Evolutionary conservation across 1,140 invertebrate genomes (phyloP), one percentile per base, ranked within the genome.

Genomic region (Drosophila guanche): DNA sequence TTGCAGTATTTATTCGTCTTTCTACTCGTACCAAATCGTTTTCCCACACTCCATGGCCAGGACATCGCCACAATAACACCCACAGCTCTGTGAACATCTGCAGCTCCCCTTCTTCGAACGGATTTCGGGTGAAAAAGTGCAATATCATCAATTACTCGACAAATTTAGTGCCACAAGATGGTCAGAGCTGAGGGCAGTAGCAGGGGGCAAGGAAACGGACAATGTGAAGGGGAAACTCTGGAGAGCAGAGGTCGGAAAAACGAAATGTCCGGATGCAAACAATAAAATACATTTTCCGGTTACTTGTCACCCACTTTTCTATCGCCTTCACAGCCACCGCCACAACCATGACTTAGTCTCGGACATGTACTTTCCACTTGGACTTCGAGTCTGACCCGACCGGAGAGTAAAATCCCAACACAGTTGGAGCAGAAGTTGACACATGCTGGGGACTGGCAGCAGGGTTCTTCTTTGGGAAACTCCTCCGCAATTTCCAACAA

Each of bases 211-310:
- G 25, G 25, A 27, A 47, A 20, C 16, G 16, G 43, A 33, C 25
- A 25, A 46, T 51, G 41, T 14, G 25, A 50, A 20, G 27, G 16
- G 43, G 23, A 8, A 8, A 33, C 33, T 37, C n/a, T 27, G 14
- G 33, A 29, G 57, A 57, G 47, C 47, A 61, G 71, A 69, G 68
- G 58, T 76, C 73, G 73, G 68, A 60, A 70, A 74, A 88, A 67
- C 73, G 74, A 88, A 81, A 83, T 81, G 83, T 70, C 79, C 84
- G 83, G 83, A 88, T 83, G 84, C 84, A 88, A 88, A 88, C 83
- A 88, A 88, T 88, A 88, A 88, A 88, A 88, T 89, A 88, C 83
- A 89, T 88, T 88, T 88, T 88, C 83, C 83, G 83, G 83, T 88
- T 88, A 83, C 83, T 88, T 88, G 83, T 88, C 83, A 88, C 83